A percentile compares a stretch with the other conserved stretches of the same genome.
Conservation (phyloP, 2,113 vertebrate species). For the Macrotis lagotis region DNA sequence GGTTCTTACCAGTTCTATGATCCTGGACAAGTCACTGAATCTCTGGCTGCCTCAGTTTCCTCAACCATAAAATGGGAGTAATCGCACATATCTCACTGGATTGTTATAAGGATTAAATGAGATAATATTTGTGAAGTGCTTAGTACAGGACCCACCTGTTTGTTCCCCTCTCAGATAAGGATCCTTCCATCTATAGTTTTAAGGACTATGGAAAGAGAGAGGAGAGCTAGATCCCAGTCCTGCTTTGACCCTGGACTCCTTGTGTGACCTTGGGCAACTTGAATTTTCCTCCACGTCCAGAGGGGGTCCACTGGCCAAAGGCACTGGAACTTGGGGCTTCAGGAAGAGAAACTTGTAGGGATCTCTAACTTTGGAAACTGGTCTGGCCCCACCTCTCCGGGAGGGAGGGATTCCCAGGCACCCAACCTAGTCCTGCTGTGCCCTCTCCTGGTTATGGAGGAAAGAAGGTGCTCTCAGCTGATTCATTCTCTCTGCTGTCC, state of each 20-base stretch:
- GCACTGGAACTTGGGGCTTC: not conserved
- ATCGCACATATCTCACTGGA: not conserved
- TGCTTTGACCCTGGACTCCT: not conserved
- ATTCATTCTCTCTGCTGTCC: not conserved
- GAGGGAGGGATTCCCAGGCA: not conserved
- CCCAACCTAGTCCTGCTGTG: not conserved
- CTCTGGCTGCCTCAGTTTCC: no score
- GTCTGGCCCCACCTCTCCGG: not conserved
- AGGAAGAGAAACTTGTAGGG: not conserved
- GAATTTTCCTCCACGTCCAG: not conserved
- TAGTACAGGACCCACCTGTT: not conserved
- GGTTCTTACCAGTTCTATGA: no score
- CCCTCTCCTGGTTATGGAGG: not conserved
- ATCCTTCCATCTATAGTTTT: not conserved
- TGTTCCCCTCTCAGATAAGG: not conserved
- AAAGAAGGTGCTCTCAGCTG: not conserved
- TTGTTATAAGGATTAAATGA: not conserved
- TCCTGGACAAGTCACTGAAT: no score
- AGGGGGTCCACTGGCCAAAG: not conserved
- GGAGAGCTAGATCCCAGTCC: not conserved
- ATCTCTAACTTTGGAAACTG: not conserved
- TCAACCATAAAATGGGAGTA: not conserved
- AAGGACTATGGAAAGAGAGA: not conserved
- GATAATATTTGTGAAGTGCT: not conserved
- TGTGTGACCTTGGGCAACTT: not conserved